phyloP scores from a whole-genome alignment of 1,140 invertebrate genomes.

The Trinorchestia longiramus region DNA sequence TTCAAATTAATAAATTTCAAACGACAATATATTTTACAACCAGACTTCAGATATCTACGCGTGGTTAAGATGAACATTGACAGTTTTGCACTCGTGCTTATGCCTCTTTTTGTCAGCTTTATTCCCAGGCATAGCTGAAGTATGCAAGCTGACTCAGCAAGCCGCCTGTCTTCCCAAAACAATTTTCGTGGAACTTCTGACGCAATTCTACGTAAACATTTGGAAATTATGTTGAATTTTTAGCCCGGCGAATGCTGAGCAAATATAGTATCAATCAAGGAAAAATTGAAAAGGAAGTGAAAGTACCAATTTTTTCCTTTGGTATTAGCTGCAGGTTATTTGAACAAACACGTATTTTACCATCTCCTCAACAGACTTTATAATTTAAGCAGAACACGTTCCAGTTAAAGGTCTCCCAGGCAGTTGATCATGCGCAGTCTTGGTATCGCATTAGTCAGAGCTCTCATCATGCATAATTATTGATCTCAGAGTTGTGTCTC shows the following conservation, averaged over 20 bases:
- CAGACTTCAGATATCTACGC: not conserved
- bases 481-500: not conserved
- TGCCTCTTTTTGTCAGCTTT: not conserved
- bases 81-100: not conserved
- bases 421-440: not conserved
- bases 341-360: not conserved
- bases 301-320: not conserved
- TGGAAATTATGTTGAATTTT: not conserved
- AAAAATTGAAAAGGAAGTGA: not conserved
- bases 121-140: not conserved
- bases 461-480: not conserved
- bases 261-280: no score
- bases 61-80: not conserved
- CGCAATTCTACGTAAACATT: not conserved
- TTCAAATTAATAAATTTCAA: not conserved
- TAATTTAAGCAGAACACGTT: not conserved
- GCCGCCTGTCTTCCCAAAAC: not conserved
- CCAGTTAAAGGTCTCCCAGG: not conserved
- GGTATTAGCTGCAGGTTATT: not conserved
- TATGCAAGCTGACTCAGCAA: not conserved
- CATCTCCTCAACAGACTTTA: not conserved
- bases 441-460: not conserved
- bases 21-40: not conserved
- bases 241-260: not conserved
- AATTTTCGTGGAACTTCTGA: not conserved